Percentiles rank a stretch among this genome's conserved stretches.
These are phyloP conservation scores for Trachelus tabidus DNA, from an alignment of 2,888 invertebrate species.

Conservation along the genomic window DNA sequence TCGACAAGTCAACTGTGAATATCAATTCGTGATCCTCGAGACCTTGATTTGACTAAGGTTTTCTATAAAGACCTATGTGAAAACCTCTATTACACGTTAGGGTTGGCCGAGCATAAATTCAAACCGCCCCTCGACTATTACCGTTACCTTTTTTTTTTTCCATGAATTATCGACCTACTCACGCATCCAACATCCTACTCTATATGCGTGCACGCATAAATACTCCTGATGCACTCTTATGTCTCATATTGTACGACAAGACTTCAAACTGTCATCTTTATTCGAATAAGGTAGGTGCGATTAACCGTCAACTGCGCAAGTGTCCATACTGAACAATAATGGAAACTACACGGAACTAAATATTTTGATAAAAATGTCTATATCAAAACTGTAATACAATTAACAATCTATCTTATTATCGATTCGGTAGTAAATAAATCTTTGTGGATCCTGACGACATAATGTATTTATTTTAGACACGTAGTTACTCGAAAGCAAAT, in stretches of 20 bases:
- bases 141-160: constrained; percentile 51
- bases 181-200: constrained; percentile 44
- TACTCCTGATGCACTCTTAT: constrained; percentile 26
- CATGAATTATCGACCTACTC: constrained; percentile 43
- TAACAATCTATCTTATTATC: not conserved
- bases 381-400: not conserved
- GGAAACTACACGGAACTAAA: too few species aligned
- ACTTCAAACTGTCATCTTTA: not conserved
- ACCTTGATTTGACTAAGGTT: not conserved
- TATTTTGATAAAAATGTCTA: too few species aligned
- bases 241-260: constrained; percentile 6
- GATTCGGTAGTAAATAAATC: not conserved
- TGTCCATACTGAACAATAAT: not conserved
- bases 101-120: constrained; percentile 55
- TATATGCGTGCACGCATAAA: constrained; percentile 54
- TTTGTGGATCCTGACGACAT: not conserved
- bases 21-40: not conserved
- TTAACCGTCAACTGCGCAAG: too few species aligned
- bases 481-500: not conserved
- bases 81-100: constrained; percentile 39
- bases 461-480: not conserved
- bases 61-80: not conserved
- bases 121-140: constrained; percentile 54
- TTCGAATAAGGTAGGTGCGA: too few species aligned
- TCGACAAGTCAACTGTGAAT: not conserved